A percentile compares a stretch with the other conserved stretches of the same genome.
These are phyloP conservation scores for Australoheros scitulus DNA, from an alignment of 2,113 vertebrate species.

Conservation along the genomic window DNA sequence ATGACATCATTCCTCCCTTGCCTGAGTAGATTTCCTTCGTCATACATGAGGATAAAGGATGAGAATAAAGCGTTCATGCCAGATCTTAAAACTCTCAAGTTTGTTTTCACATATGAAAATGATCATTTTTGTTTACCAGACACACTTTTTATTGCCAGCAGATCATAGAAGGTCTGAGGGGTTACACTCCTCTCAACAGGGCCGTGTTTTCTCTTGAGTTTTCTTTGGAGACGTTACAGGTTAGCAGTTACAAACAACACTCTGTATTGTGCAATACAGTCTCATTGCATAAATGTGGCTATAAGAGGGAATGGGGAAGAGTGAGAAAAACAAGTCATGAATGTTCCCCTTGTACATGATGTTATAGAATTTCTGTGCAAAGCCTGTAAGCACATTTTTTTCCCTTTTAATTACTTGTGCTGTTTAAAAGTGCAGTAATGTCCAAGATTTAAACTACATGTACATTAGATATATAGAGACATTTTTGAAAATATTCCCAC, in stretches of 20 bases:
- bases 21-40: conserved; percentile 6
- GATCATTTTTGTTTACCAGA: not conserved
- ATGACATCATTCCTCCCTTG: conserved; percentile 24
- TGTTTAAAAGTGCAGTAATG: not conserved
- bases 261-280: conserved; percentile 56
- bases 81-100: not conserved
- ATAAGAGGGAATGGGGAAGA: conserved; percentile 10
- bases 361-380: not conserved
- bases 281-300: conserved; percentile 28
- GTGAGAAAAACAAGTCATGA: conserved; percentile 49
- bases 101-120: conserved; percentile 4
- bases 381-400: not conserved
- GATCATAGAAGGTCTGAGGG: not conserved
- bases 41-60: not conserved
- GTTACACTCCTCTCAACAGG: conserved; percentile 14
- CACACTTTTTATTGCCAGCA: not conserved
- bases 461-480: not conserved
- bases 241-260: conserved; percentile 34
- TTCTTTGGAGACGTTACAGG: conserved; percentile 29
- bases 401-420: not conserved
- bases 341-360: conserved; percentile 35
- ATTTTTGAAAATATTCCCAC: not conserved
- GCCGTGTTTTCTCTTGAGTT: conserved; percentile 24
- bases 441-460: not conserved
- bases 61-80: not conserved